These are phyloP conservation scores for Notoglanidium macrostoma DNA, from an alignment of 2,797 vertebrate genomes.

Conservation along the genomic window DNA sequence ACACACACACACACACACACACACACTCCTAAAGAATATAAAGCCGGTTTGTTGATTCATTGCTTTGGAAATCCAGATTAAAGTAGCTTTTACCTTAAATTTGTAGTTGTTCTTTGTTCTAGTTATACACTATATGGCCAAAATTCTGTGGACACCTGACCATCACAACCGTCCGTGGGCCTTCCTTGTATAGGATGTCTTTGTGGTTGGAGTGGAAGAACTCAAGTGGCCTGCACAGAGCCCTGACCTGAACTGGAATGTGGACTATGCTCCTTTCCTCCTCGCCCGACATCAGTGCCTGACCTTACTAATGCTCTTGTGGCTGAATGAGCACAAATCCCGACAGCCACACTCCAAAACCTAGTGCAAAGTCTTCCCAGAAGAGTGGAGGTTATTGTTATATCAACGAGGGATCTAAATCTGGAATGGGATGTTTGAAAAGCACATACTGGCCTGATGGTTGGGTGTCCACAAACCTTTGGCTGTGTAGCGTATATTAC, in stretches of 20 bases:
- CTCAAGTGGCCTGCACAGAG: not conserved
- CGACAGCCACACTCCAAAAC: no score
- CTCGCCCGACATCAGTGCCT: no score
- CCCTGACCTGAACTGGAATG: not conserved
- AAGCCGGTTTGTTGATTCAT: not conserved
- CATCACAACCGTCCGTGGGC: not conserved
- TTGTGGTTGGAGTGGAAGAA: not conserved
- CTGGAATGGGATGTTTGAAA: not conserved
- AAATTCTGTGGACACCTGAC: not conserved
- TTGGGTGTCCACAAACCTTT: not conserved
- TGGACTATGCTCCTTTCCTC: not conserved
- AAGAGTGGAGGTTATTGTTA: not conserved
- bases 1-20: not conserved
- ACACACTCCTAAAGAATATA: not conserved
- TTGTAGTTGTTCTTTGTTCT: not conserved
- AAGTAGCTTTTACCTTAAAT: constrained; percentile 2
- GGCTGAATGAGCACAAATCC: no score
- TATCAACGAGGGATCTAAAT: no score
- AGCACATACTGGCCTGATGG: not conserved
- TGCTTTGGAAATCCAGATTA: not conserved
- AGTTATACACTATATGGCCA: not conserved
- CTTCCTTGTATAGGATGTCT: not conserved
- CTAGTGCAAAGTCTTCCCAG: no score
- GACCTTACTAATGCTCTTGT: no score
- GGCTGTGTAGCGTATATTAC: not conserved